Conservation (phyloP, 2,113 vertebrate genomes). For the Erinaceus europaeus region DNA sequence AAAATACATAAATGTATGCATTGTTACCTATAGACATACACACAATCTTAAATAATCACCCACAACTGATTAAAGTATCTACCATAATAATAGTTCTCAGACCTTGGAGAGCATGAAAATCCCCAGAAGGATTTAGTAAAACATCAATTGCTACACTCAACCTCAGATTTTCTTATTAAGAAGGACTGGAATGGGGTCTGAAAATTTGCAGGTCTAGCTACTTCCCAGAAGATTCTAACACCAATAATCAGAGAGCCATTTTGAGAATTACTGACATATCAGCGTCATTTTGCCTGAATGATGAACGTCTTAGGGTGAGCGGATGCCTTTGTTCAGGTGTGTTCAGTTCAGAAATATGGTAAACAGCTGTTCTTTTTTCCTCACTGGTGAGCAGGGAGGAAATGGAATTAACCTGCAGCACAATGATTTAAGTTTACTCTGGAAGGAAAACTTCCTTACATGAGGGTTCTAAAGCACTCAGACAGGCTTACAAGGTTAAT, state of each 20-base stretch:
- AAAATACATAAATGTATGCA: not conserved
- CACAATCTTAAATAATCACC: not conserved
- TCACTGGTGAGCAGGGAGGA: conserved; percentile 40
- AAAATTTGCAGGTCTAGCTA: not conserved
- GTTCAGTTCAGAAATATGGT: conserved; percentile 24
- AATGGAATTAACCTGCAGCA: conserved; percentile 48
- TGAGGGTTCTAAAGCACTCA: conserved; percentile 38
- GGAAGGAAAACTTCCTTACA: not conserved
- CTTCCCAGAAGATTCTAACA: not conserved
- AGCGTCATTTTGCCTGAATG: not conserved
- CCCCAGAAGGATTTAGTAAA: not conserved
- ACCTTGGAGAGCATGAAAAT: not conserved
- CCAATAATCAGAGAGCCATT: not conserved
- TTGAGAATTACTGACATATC: not conserved
- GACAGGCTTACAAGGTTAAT: conserved; percentile 16
- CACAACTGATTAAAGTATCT: not conserved
- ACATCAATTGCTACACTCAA: not conserved
- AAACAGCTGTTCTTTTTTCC: conserved; percentile 41
- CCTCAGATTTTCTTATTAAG: not conserved
- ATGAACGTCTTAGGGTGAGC: not conserved
- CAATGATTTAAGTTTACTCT: conserved; percentile 55
- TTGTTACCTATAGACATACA: not conserved
- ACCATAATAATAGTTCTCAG: not conserved
- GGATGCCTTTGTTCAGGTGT: not conserved
- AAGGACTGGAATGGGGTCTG: not conserved